Percentiles rank a stretch among this genome's conserved stretches.
Evolutionary conservation across 2,888 invertebrate species (phyloP).

Genomic region (Punctoribates punctum): DNA sequence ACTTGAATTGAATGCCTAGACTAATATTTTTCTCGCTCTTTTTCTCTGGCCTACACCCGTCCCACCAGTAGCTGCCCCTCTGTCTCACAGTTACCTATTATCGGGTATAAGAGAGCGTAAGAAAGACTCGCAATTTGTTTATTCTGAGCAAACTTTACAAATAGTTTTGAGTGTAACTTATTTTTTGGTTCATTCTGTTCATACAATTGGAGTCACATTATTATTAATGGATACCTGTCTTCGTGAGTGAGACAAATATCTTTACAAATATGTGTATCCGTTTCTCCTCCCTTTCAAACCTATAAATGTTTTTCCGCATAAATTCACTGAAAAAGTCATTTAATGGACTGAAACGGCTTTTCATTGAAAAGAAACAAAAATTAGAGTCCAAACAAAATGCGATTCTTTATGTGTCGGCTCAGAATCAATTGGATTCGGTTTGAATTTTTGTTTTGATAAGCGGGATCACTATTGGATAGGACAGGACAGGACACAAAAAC

Average conservation of each 20-base stretch:
- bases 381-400: not conserved
- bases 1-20: not conserved
- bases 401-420: not conserved
- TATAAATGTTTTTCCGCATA: conserved; percentile 3
- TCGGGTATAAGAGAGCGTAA: not conserved
- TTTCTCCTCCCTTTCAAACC: not conserved
- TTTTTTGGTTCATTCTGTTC: not conserved
- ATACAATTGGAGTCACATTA: conserved; percentile 14
- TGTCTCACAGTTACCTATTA: no score
- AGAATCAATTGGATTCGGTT: not conserved
- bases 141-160: not conserved
- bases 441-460: no score
- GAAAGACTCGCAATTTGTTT: conserved; percentile 1
- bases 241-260: not conserved
- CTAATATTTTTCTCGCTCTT: not conserved
- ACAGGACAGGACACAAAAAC: no score
- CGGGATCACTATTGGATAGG: no score
- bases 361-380: not conserved
- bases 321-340: not conserved
- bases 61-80: no score
- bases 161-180: not conserved
- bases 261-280: not conserved
- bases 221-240: conserved; percentile 11
- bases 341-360: not conserved
- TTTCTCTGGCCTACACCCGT: not conserved